Base-by-base conservation (phyloP, 1,140 invertebrate species). In the Lethrus apterus region DNA sequence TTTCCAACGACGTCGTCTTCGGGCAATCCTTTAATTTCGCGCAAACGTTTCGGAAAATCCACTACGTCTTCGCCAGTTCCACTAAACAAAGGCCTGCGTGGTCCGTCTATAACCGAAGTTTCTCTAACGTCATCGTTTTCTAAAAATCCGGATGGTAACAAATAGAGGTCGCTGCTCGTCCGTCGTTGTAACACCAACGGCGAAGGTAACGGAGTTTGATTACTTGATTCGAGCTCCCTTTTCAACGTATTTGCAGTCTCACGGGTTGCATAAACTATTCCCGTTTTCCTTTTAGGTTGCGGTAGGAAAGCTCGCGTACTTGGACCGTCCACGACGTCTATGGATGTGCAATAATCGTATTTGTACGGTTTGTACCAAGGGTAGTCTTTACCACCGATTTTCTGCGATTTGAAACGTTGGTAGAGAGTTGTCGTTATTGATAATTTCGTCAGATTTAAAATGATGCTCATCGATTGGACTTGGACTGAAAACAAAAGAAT, bases 361-460 rank as follows among this genome's bases (percentile, higher is more conserved):
- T 58, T 62, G 31, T 60, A 44, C 4, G 50, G 34, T 24, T 70
- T 75, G 19, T 70, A 73, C 84, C 84, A 87, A 8, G 83, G 83
- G 63, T 85, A 79, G 58, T 74, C 74, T 31, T 77, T 71, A 2
- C 83, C 83, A 50, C 77, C 77, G n/a, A 82, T 52, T 54, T 82
- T 79, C 65, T 86, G 81, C 49, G 82, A 78, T 66, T 84, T 83
- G 56, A 85, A 86, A 62, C 83, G 73, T 65, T 84, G 79, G 56
- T 84, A 86, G 13, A 73, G 71, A 7, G 79, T 76, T 9, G 81
- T 82, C 21, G 78, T 77, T 44, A 76, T 74, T 0, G 83, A 76
- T 62, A 84, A 68, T 58, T 82, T 72, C 20, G 81, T 64, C 21
- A 82, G 67, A 2, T 81, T 80, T 46, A 80, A 73, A 2, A 80